Percentiles rank a stretch among this genome's conserved stretches.
These are phyloP conservation scores for Antheraea assamensis DNA, from an alignment of 2,888 invertebrate species.

Conservation along the genomic window DNA sequence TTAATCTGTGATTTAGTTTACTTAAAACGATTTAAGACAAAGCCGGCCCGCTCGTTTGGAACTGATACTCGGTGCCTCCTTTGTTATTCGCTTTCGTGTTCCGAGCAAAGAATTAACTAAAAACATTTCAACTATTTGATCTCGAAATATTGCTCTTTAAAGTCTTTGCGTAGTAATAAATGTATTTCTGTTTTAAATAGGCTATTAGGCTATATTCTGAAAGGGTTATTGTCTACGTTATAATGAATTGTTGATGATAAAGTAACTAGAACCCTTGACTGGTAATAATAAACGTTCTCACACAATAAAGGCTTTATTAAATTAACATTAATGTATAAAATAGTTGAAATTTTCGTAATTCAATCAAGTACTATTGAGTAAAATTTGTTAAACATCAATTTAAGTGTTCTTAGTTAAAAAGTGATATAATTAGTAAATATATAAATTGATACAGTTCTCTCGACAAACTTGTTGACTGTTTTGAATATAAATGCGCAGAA, in stretches of 20 bases:
- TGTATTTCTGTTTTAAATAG: background rate
- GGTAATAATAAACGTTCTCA: no score
- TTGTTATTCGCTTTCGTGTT: slow-evolving; percentile 33
- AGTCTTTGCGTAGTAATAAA: background rate
- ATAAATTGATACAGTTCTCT: no score
- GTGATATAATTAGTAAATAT: no score
- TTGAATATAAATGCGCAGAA: no score
- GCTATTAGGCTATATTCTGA: background rate
- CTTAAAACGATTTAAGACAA: slow-evolving; percentile 30
- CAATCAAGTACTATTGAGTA: no score
- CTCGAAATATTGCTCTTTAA: background rate
- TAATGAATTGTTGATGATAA: background rate
- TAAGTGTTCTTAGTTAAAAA: no score
- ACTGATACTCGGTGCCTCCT: slow-evolving; percentile 34
- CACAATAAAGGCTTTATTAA: no score
- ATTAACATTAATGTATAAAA: no score
- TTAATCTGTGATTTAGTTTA: slow-evolving; percentile 19
- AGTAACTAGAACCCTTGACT: background rate
- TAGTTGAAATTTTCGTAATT: no score
- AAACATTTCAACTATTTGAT: slow-evolving; percentile 23
- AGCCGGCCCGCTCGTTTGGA: slow-evolving; percentile 28
- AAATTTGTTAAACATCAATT: no score
- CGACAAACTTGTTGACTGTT: no score
- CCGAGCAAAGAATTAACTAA: slow-evolving; percentile 29
- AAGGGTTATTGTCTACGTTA: background rate